Conservation (phyloP, 2,113 vertebrate species). For the Nesoenas mayeri region DNA sequence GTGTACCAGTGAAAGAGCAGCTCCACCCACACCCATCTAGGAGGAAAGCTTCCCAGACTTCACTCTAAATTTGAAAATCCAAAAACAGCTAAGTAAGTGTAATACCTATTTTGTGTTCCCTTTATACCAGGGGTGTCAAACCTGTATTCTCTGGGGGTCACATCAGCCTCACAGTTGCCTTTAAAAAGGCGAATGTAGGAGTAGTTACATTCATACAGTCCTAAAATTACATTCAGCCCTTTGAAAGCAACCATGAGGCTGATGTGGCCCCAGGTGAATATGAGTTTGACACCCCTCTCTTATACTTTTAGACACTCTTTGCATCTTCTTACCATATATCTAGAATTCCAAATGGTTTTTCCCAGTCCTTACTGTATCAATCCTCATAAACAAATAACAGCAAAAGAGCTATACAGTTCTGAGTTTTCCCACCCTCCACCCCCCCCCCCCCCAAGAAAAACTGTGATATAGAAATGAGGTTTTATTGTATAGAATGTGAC, state of each 20-base stretch:
- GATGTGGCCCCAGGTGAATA: no score
- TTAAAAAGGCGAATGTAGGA: no score
- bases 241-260: no score
- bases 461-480: not conserved
- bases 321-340: not conserved
- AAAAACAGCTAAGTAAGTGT: not conserved
- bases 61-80: not conserved
- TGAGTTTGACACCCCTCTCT: not conserved
- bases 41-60: not conserved
- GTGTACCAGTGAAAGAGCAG: not conserved
- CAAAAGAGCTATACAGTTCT: not conserved
- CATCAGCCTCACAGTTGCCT: no score
- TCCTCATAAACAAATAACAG: not conserved
- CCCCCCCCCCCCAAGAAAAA: not conserved
- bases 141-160: no score
- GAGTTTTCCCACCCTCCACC: not conserved
- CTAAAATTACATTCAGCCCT: no score
- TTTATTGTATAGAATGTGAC: not conserved
- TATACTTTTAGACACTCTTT: not conserved
- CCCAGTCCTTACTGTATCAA: not conserved
- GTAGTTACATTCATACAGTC: no score
- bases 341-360: not conserved
- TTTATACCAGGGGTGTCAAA: not conserved
- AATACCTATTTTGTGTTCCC: not conserved
- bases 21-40: not conserved